Base-by-base conservation (phyloP, 1,140 invertebrate species). In the Heliothis virescens region DNA sequence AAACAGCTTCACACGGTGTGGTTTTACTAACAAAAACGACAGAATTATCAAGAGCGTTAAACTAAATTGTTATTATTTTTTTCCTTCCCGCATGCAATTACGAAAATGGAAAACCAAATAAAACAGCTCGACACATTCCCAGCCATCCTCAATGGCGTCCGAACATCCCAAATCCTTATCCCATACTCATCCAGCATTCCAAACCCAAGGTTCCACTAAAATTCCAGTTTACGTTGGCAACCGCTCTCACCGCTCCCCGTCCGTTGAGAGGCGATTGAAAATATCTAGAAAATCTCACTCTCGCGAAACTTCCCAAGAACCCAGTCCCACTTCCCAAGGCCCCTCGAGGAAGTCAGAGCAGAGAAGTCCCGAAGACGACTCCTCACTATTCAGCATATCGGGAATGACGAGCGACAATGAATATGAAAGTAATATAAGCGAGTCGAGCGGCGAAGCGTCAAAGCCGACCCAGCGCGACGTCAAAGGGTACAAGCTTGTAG, bases 371-470 rank as follows among this genome's bases (percentile, higher is more conserved):
- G 95, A 95, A 92, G 95, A 95, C 47, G 94, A 95, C 87, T 95
- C 95, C 83, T 95, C 95, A 73, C 88, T 95, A 65, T 94, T 95
- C 92, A 95, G 94, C 89, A 95, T 95, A 89, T 95, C 95, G 71
- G 94, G 94, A 90, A 95, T 95, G 90, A 95, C 94, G 79, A 95
- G 92, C 85, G 94, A 95, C 90, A 94, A 94, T 93, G 92, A 94
- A 89, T 94, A 89, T 84, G 93, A 94, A 67, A 94, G 93, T 92
- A 94, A 93, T 87, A 91, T 94, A 86, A 95, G 91, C 85, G 94
- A 95, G 81, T 95, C 94, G 75, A 95, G 94, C 85, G 94, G 94
- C 57, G 93, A 94, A 74, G 92, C 91, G 59, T 94, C 94, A 73
- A 94, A 95, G 88, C 92, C 92, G 63, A 94, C 91, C 75, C 94